A percentile compares a stretch with the other conserved stretches of the same genome.
These are phyloP conservation scores for Hippocampus comes DNA, from an alignment of 2,113 vertebrate genomes.

Conservation along the genomic window DNA sequence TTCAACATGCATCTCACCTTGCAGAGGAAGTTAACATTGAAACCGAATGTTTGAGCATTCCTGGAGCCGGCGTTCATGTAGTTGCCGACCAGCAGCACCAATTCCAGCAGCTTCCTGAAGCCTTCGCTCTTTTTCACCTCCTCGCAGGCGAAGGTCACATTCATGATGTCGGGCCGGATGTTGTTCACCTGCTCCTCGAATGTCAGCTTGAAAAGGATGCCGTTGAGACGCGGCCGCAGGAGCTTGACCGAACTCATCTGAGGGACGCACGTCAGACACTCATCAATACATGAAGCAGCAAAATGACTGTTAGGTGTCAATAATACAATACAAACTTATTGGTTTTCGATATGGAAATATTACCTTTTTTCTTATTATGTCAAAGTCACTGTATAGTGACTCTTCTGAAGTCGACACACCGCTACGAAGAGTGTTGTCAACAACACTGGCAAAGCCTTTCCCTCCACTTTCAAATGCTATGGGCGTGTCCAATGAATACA, in stretches of 20 bases:
- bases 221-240: slow-evolving; percentile 84
- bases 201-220: slow-evolving; percentile 89
- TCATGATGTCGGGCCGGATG: slow-evolving; percentile 94
- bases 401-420: too few relatives aligned
- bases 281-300: neutral
- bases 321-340: neutral
- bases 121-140: slow-evolving; percentile 94
- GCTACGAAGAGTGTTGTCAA: too few relatives aligned
- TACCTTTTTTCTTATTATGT: neutral
- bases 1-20: slow-evolving; percentile 77
- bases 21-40: slow-evolving; percentile 92
- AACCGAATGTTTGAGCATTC: slow-evolving; percentile 94
- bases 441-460: too few relatives aligned
- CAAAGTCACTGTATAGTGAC: neutral
- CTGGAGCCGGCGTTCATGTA: slow-evolving; percentile 98
- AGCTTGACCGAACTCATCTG: slow-evolving; percentile 97
- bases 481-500: too few relatives aligned
- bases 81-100: slow-evolving; percentile 91
- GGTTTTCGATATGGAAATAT: neutral
- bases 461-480: too few relatives aligned
- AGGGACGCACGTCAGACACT: slow-evolving; percentile 7
- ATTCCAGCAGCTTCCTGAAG: slow-evolving; percentile 83
- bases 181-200: slow-evolving; percentile 97
- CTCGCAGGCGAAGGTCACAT: slow-evolving; percentile 92
- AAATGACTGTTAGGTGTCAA: neutral